phyloP scores from a whole-genome alignment of 37 sponge, comb jelly and placozoan genomes.

The Lycopodina hypogea region DNA sequence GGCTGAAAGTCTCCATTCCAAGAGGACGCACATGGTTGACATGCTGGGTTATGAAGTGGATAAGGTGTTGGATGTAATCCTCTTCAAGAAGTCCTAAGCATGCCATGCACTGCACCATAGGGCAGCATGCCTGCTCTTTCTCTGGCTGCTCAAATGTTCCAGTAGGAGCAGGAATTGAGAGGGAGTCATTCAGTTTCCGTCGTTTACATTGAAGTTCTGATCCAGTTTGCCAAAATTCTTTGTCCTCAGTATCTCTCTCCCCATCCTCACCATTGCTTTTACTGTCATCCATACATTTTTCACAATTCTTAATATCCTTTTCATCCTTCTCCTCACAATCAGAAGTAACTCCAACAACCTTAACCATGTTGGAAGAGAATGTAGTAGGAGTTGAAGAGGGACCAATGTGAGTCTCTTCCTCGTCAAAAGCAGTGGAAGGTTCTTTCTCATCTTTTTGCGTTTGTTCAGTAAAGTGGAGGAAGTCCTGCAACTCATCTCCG shows the following conservation, averaged over 20 bases:
- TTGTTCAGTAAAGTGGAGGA: not conserved
- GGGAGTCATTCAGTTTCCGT: too few relatives aligned
- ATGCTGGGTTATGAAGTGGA: conserved; percentile 5
- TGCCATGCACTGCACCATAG: not conserved
- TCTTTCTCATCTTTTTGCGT: not conserved
- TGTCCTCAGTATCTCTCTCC: too few relatives aligned
- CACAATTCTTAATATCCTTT: too few relatives aligned
- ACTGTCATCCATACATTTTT: too few relatives aligned
- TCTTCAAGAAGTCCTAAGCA: conserved; percentile 45
- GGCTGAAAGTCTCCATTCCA: conserved; percentile 34
- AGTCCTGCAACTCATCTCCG: not conserved
- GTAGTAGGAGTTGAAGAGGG: not conserved
- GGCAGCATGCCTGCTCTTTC: not conserved
- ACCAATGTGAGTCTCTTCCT: not conserved
- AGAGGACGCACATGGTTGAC: conserved; percentile 9
- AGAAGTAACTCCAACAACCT: too few relatives aligned
- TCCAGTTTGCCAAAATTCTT: too few relatives aligned
- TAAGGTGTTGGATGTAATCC: conserved; percentile 5
- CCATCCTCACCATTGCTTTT: too few relatives aligned
- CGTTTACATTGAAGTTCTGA: too few relatives aligned
- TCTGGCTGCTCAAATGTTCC: not conserved
- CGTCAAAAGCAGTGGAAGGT: too few relatives aligned
- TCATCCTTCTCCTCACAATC: too few relatives aligned
- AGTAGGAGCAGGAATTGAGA: not conserved
- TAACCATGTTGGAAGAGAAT: not conserved